A percentile compares a stretch with the other conserved stretches of the same genome.
Conservation (phyloP, 2,888 invertebrate genomes). For the Agrotis exclamationis region DNA sequence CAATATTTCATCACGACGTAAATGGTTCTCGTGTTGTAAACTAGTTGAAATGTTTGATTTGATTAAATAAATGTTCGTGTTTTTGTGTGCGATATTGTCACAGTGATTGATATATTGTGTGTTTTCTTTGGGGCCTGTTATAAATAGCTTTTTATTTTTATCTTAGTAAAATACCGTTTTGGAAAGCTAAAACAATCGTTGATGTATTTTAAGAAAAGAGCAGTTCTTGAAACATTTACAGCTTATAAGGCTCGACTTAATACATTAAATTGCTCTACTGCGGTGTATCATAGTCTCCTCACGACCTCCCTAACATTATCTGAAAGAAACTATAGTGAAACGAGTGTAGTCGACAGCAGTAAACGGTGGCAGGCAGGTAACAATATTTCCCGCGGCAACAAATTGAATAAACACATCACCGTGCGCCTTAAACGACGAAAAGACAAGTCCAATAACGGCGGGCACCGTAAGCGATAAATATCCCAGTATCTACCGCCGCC, state of each 20-base stretch:
- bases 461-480: slow-evolving; percentile 84
- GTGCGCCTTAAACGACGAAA: slow-evolving; percentile 87
- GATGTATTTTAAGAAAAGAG: not conserved
- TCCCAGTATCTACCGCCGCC: slow-evolving; percentile 79
- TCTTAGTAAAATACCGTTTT: not conserved
- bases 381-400: slow-evolving; percentile 85
- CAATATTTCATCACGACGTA: slow-evolving; percentile 62
- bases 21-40: slow-evolving; percentile 55
- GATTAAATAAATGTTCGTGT: slow-evolving; percentile 45
- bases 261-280: not conserved
- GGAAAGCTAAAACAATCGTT: not conserved
- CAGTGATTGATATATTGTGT: slow-evolving; percentile 22
- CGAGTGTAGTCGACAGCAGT: slow-evolving; percentile 73
- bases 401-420: slow-evolving; percentile 90
- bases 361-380: slow-evolving; percentile 82
- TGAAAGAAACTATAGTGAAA: slow-evolving; percentile 61
- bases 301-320: slow-evolving; percentile 34
- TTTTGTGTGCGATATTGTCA: slow-evolving; percentile 42
- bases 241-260: not conserved
- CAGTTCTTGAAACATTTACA: not conserved
- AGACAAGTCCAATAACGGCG: slow-evolving; percentile 88
- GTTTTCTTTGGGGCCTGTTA: slow-evolving; percentile 3
- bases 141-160: not conserved
- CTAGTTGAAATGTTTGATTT: slow-evolving; percentile 54
- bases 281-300: slow-evolving; percentile 5